Evolutionary conservation across 92 coral and sea anemone species (phyloP).

Genomic region (Paramuricea clavata): DNA sequence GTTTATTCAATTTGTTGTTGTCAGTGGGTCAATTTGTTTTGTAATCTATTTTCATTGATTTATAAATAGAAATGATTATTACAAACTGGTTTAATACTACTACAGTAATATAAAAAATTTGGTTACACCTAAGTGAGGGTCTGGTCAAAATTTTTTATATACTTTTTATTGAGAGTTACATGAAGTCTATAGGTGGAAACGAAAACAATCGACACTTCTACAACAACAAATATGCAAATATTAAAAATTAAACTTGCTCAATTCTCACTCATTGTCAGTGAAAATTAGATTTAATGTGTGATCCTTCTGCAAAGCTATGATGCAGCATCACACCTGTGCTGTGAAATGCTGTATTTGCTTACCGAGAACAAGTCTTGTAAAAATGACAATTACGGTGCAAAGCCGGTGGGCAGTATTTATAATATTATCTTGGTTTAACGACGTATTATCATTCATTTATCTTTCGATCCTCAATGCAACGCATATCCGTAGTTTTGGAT

Average conservation of each 20-base stretch:
- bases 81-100: not conserved
- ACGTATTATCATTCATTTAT: no score
- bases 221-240: no score
- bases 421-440: no score
- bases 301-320: not conserved
- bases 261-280: conserved; percentile 5
- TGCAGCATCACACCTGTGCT: not conserved
- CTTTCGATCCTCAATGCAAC: no score
- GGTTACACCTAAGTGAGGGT: no score
- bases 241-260: no score
- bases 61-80: no score
- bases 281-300: not conserved
- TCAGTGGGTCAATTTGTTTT: not conserved
- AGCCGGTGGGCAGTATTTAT: no score
- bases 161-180: not conserved
- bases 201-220: not conserved
- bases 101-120: not conserved
- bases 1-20: conserved; percentile 2
- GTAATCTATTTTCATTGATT: not conserved
- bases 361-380: no score
- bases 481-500: no score
- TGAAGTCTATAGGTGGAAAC: not conserved
- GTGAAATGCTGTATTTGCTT: no score
- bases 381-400: no score
- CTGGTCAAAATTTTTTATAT: not conserved